Evolutionary conservation across 2,797 vertebrate genomes (phyloP).

Genomic region (Ficedula albicollis): DNA sequence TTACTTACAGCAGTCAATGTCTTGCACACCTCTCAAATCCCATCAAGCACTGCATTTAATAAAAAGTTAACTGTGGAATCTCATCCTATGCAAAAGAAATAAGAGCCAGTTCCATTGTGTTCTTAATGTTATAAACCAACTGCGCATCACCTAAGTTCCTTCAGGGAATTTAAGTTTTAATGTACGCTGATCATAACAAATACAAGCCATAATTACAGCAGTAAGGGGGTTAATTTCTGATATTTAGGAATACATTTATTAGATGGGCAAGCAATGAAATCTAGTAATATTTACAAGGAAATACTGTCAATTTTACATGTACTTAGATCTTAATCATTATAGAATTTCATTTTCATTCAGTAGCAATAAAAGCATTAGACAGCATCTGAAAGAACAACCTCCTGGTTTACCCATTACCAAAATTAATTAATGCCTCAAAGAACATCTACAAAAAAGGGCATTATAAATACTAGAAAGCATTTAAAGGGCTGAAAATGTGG

Average conservation of each 20-base stretch:
- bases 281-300: not conserved
- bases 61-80: not conserved
- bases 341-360: not conserved
- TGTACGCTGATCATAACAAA: not conserved
- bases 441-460: not conserved
- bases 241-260: not conserved
- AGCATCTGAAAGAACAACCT: not conserved
- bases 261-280: not conserved
- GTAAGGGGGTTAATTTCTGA: not conserved
- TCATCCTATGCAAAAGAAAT: not conserved
- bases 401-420: not conserved
- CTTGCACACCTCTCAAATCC: not conserved
- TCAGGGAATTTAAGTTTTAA: not conserved
- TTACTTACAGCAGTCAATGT: not conserved
- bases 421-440: conserved; percentile 13
- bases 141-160: accelerated
- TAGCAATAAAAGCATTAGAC: not conserved
- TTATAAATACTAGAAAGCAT: not conserved
- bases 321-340: not conserved
- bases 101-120: not conserved
- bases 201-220: not conserved
- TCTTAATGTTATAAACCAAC: not conserved
- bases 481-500: not conserved
- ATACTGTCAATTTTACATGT: not conserved
- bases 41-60: not conserved